phyloP scores from a whole-genome alignment of 1,140 invertebrate genomes.

The Onthophagus taurus region DNA sequence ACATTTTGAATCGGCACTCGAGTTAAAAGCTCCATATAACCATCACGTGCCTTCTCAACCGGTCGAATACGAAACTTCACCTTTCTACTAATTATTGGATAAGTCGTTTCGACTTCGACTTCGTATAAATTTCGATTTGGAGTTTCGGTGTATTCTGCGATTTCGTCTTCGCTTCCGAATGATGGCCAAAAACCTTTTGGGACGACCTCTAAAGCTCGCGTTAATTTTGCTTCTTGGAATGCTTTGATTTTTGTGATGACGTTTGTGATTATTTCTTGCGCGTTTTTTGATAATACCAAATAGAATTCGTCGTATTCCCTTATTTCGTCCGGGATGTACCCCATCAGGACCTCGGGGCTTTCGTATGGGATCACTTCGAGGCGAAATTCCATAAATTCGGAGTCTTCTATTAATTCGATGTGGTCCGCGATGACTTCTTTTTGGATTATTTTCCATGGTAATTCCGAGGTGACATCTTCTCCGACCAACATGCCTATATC shows the following conservation, averaged over 20 bases:
- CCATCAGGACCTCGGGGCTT: constrained; percentile 51
- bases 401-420: constrained; percentile 40
- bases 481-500: constrained; percentile 37
- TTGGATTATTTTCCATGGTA: constrained; percentile 57
- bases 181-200: constrained; percentile 50
- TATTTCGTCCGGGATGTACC: constrained; percentile 53
- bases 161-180: constrained; percentile 52
- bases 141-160: constrained; percentile 45
- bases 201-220: constrained; percentile 49
- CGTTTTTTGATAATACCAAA: constrained; percentile 50
- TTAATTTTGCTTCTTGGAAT: constrained; percentile 51
- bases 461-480: constrained; percentile 55
- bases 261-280: constrained; percentile 37
- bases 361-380: constrained; percentile 43
- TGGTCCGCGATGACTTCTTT: constrained; percentile 54
- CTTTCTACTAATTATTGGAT: constrained; percentile 44
- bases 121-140: constrained; percentile 46
- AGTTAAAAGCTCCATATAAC: constrained; percentile 51
- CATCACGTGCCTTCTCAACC: constrained; percentile 49
- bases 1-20: constrained; percentile 49
- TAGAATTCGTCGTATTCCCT: constrained; percentile 55
- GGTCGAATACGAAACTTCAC: constrained; percentile 41
- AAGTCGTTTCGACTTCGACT: constrained; percentile 53
- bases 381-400: constrained; percentile 47
- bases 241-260: constrained; percentile 48